Base-by-base conservation (phyloP, 2,888 invertebrate species). In the Cancer borealis region DNA sequence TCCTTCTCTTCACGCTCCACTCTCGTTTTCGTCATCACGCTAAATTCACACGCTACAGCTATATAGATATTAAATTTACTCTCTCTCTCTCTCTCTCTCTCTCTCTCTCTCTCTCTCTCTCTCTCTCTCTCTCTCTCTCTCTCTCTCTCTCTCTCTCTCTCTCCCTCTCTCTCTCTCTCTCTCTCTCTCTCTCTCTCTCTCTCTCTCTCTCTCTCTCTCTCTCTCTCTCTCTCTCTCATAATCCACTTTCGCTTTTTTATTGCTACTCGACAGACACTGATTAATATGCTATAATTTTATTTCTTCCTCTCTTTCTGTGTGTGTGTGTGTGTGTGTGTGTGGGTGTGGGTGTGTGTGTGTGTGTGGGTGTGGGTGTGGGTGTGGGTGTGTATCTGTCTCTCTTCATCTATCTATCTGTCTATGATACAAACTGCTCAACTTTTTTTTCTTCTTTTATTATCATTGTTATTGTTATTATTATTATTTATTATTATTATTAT, bases 321-420 rank as follows among this genome's bases (percentile, higher is more conserved):
- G 66, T 66, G 21, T 66, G 21, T n/a, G 66, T 66, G 66, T 66
- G 21, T 66, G n/a, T 66, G 66, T 66, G 66, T 66, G 21, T 88
- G 88, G 39, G 88, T 39, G 88, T 39, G 88, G 39, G 88, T 88
- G 88, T 88, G 88, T 88, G 88, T 88, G 88, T 39, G 88, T 39
- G 88, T 88, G 39, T 88, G 39, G 6, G 30, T 87, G 87, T 26
- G 87, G 6, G 30, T 87, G 49, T 49, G 12, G 0, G 49, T 49
- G 49, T 12, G 0, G 0, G 49, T 49, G 49, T 12, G 12, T 54
- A 1, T 54, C 54, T 54, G 54, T 54, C 3, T 54, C 17, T 8
- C 12, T 54, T 10, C 3, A 3, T 12, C 17, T 49, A 12, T 49
- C 14, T 12, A 49, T 49, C 49, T 49, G 49, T 49, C 49, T 49